Conservation (phyloP, 2,888 invertebrate species). For the Polyommatus icarus region DNA sequence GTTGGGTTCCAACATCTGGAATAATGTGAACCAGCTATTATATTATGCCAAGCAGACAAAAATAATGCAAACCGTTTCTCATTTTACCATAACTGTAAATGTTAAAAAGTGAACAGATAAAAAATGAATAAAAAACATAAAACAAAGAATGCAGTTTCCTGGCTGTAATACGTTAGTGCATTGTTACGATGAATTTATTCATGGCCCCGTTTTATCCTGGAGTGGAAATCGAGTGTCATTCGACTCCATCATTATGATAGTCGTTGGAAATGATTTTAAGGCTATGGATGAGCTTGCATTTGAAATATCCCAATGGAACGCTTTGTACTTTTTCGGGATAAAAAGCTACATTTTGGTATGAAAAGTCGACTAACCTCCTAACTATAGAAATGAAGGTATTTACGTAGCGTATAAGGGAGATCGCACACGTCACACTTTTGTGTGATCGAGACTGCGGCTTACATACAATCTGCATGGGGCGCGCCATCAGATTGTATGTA, state of each 20-base stretch:
- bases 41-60: not conserved
- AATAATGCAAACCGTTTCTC: not conserved
- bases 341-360: not conserved
- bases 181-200: slow-evolving; percentile 42
- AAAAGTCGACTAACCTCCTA: not conserved
- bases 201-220: slow-evolving; percentile 40
- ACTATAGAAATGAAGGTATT: too few species aligned
- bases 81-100: not conserved
- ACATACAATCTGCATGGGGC: too few species aligned
- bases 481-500: too few species aligned
- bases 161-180: slow-evolving; percentile 28
- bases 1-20: too few species aligned
- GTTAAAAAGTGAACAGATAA: not conserved
- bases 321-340: not conserved
- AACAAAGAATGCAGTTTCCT: slow-evolving; percentile 10
- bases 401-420: too few species aligned
- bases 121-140: not conserved
- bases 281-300: not conserved
- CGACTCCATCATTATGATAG: slow-evolving; percentile 42
- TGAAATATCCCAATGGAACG: not conserved
- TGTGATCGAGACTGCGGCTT: too few species aligned
- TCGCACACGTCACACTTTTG: too few species aligned
- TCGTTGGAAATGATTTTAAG: slow-evolving; percentile 29
- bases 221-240: slow-evolving; percentile 46
- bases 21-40: too few species aligned